These are phyloP conservation scores for Orthosia gothica DNA, from an alignment of 2,888 invertebrate species.

Conservation along the genomic window DNA sequence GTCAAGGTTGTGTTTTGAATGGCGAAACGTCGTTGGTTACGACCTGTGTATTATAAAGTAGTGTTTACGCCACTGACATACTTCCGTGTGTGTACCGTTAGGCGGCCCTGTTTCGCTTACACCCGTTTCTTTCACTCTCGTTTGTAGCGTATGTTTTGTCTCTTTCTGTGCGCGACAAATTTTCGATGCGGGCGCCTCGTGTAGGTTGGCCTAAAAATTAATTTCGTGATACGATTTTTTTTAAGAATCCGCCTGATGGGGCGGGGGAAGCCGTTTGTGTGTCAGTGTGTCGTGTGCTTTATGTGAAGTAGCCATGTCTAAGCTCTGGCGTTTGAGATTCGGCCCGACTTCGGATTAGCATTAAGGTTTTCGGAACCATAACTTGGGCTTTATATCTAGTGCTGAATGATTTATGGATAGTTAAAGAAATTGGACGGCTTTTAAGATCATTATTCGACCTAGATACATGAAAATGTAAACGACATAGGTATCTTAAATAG, in stretches of 20 bases:
- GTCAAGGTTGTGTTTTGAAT: conserved; percentile 86
- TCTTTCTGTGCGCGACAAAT: conserved; percentile 88
- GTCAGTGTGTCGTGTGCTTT: conserved; percentile 82
- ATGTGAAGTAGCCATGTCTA: conserved; percentile 63
- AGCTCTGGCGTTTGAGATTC: conserved; percentile 48
- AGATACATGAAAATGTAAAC: conserved; percentile 2
- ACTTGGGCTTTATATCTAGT: conserved; percentile 16
- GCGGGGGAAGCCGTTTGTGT: conserved; percentile 74
- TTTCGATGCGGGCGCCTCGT: conserved; percentile 89
- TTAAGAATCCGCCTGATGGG: conserved; percentile 76
- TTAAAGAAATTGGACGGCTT: conserved; percentile 22
- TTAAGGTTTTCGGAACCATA: conserved; percentile 21
- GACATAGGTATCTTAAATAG: neutral
- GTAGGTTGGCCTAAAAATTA: conserved; percentile 90
- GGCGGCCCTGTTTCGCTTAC: conserved; percentile 86
- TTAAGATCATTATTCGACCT: conserved; percentile 1
- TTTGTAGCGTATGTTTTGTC: conserved; percentile 78
- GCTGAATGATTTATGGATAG: conserved; percentile 6
- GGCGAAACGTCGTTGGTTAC: conserved; percentile 75
- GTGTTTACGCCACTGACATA: conserved; percentile 90
- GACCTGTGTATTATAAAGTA: conserved; percentile 77
- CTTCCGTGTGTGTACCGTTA: conserved; percentile 91
- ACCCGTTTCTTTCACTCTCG: conserved; percentile 89
- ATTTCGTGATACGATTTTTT: conserved; percentile 89
- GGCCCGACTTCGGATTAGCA: conserved; percentile 45